Evolutionary conservation across 2,888 invertebrate genomes (phyloP), one percentile per base, ranked within the genome.

Genomic region (Drosophila emarginata): DNA sequence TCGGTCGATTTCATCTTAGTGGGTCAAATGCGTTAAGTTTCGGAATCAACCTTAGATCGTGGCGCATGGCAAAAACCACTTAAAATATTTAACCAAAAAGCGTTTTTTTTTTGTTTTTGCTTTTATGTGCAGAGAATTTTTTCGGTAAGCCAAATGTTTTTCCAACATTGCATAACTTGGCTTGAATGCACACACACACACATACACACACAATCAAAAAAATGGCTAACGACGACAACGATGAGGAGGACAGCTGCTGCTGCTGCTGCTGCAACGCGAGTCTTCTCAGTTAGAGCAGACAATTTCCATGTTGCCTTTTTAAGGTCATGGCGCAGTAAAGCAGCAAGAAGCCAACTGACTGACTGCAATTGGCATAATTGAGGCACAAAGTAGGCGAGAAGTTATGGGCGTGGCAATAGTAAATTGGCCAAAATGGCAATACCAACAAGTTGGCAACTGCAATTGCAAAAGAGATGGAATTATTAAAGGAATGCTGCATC

Each of bases 241-340:
- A 18, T 21, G 45, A 45, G 45, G 45, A 45, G 45, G 45, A 85
- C 86, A 81, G 87, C 85, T 87, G 82, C 77, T 67, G 57, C 56
- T 40, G 63, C 45, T 53, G 64, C 61, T 66, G 56, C 66, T 72
- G 70, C 54, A 52, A 45, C 61, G 52, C 54, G 50, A 58, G 66
- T 65, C 57, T 52, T 40, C 66, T 65, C 58, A 64, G 58, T 66
- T 73, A 39, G 52, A 59, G 60, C 73, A 73, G 73, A 71, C 73
- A 73, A 88, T 83, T 87, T 88, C 85, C 85, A 87, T 88, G 88
- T 64, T 87, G 87, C 80, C 88, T 84, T 87, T 88, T 85, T 85
- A 85, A 85, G 84, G 84, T 85, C 84, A 85, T 88, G 88, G 84
- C 84, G 78, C 83, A 74, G 62, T 53, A 32, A 32, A 61, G 56